Conservation (phyloP, 2,797 vertebrate species). For the Scyliorhinus canicula region DNA sequence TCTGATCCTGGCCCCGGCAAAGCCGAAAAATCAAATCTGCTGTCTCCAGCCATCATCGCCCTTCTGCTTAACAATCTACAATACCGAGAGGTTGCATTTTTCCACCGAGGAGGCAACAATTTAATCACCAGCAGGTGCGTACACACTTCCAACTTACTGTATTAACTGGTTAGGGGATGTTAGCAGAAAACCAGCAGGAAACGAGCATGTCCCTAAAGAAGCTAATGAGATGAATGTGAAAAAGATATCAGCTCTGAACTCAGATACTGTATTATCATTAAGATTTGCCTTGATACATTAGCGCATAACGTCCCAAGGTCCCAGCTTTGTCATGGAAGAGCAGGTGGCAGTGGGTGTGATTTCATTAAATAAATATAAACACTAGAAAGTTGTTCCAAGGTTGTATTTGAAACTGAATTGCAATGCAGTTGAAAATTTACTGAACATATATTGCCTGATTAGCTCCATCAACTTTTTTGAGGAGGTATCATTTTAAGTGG, state of each 20-base stretch:
- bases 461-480: too few species aligned
- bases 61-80: background rate
- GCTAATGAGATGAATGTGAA: slow-evolving; percentile 4
- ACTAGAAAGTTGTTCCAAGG: background rate
- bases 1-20: too few species aligned
- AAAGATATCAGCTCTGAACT: slow-evolving; percentile 13
- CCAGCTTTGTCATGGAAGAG: background rate
- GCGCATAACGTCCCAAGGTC: background rate
- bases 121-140: slow-evolving; percentile 27
- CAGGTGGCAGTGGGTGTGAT: slow-evolving; percentile 1
- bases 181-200: slow-evolving; percentile 17
- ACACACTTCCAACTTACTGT: background rate
- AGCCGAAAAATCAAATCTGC: background rate
- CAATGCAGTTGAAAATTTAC: background rate
- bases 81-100: background rate
- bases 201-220: background rate
- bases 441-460: too few species aligned
- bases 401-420: background rate
- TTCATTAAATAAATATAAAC: slow-evolving; percentile 24
- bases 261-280: slow-evolving; percentile 13
- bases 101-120: too few species aligned
- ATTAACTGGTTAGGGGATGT: background rate
- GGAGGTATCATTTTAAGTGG: too few species aligned
- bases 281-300: slow-evolving; percentile 4
- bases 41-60: background rate